These are phyloP conservation scores for Folsomia manolachei DNA, from an alignment of 2,888 invertebrate species.

Conservation along the genomic window DNA sequence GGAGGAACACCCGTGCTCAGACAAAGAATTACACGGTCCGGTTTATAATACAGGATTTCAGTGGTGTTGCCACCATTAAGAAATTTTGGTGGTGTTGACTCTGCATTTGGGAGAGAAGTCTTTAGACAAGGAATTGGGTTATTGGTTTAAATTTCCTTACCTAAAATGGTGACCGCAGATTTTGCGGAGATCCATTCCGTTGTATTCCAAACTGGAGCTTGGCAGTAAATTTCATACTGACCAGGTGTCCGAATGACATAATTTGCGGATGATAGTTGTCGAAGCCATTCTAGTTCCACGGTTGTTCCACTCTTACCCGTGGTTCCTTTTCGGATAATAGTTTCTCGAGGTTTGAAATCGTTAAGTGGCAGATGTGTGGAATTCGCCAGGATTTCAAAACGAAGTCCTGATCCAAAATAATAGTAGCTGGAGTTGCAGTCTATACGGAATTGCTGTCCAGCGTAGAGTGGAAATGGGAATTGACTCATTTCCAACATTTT, in stretches of 20 bases:
- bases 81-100: constrained; percentile 26
- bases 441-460: constrained; percentile 26
- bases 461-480: constrained; percentile 18
- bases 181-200: constrained; percentile 24
- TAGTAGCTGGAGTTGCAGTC: constrained; percentile 30
- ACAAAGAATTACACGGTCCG: constrained; percentile 27
- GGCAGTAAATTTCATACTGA: constrained; percentile 24
- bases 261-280: background rate
- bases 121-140: no score
- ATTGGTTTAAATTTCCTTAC: background rate
- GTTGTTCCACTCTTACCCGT: constrained; percentile 19
- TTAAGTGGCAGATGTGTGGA: no score
- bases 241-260: constrained; percentile 21
- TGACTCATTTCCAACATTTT: constrained; percentile 30
- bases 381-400: constrained; percentile 12
- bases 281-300: constrained; percentile 15
- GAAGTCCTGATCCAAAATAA: constrained; percentile 29
- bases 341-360: no score
- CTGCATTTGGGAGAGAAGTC: no score
- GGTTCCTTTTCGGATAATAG: background rate
- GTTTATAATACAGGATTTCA: constrained; percentile 25
- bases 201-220: constrained; percentile 31
- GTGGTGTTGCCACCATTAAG: constrained; percentile 29
- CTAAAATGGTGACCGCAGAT: background rate
- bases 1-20: constrained; percentile 30